Percentiles rank a stretch among this genome's conserved stretches.
These are phyloP conservation scores for Portunus trituberculatus DNA, from an alignment of 1,140 invertebrate genomes.

Conservation along the genomic window DNA sequence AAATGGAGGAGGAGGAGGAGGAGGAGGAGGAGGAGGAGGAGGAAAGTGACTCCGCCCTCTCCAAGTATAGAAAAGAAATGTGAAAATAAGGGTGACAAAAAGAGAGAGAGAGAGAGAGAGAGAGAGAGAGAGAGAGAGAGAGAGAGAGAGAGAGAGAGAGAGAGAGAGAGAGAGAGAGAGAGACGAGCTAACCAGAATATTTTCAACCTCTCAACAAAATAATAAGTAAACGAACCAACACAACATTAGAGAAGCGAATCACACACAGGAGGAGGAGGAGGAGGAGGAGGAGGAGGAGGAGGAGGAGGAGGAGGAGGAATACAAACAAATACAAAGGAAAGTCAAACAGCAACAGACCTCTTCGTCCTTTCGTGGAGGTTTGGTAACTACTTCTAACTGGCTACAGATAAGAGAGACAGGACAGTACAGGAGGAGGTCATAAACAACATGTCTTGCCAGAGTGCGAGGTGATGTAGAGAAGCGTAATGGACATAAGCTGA, in stretches of 20 bases:
- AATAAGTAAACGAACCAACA: too few relatives aligned
- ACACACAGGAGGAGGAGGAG: not conserved
- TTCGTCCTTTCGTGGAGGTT: too few relatives aligned
- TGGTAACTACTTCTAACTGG: too few relatives aligned
- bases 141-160: constrained; percentile 25
- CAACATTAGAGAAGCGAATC: not conserved
- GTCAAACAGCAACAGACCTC: too few relatives aligned
- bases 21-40: not conserved
- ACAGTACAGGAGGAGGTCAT: too few relatives aligned
- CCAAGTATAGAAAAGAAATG: not conserved
- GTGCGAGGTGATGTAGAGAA: too few relatives aligned
- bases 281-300: too few relatives aligned
- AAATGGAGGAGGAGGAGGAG: not conserved
- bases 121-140: constrained; percentile 5
- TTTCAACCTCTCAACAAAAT: not conserved
- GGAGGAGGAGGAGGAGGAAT: too few relatives aligned
- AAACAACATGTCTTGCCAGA: too few relatives aligned
- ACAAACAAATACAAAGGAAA: too few relatives aligned
- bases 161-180: not conserved
- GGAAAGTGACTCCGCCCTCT: not conserved
- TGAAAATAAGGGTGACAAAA: not conserved
- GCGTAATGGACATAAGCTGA: too few relatives aligned
- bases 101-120: not conserved
- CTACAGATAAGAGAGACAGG: too few relatives aligned
- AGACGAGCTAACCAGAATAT: not conserved